Conservation (phyloP, 2,888 invertebrate genomes). For the Syrista parreyssii region DNA sequence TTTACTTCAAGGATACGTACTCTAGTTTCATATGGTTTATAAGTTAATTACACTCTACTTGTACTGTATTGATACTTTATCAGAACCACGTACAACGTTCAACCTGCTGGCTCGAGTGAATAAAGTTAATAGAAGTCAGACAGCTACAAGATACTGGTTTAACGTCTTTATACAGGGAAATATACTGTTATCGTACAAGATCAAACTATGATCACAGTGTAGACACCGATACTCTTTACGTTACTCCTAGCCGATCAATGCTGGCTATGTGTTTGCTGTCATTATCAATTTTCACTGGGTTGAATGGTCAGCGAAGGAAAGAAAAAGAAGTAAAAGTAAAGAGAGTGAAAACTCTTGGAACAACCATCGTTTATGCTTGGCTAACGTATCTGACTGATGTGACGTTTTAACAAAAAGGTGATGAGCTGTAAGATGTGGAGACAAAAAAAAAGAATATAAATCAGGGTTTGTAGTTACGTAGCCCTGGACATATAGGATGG, state of each 20-base stretch:
- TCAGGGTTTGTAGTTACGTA: slow-evolving; percentile 15
- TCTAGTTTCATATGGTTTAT: neutral
- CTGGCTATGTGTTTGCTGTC: neutral
- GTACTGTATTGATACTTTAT: neutral
- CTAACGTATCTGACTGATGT: neutral
- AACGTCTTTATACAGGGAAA: neutral
- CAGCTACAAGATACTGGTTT: neutral
- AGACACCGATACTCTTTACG: neutral
- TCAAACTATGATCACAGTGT: neutral
- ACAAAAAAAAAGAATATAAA: neutral
- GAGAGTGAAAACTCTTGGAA: neutral
- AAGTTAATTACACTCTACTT: neutral
- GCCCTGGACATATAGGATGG: slow-evolving; percentile 24
- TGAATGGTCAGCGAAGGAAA: neutral
- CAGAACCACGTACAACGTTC: slow-evolving; percentile 6
- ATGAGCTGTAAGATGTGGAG: slow-evolving; percentile 4
- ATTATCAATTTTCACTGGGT: neutral
- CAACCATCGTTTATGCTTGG: neutral
- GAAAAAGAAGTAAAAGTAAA: neutral
- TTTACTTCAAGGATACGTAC: neutral
- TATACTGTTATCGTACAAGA: neutral
- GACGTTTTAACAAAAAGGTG: slow-evolving; percentile 22
- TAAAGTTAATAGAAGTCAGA: neutral
- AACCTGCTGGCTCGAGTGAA: neutral
- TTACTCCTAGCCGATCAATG: neutral